phyloP scores from a whole-genome alignment of 2,113 vertebrate species.

The Labrus mixtus region DNA sequence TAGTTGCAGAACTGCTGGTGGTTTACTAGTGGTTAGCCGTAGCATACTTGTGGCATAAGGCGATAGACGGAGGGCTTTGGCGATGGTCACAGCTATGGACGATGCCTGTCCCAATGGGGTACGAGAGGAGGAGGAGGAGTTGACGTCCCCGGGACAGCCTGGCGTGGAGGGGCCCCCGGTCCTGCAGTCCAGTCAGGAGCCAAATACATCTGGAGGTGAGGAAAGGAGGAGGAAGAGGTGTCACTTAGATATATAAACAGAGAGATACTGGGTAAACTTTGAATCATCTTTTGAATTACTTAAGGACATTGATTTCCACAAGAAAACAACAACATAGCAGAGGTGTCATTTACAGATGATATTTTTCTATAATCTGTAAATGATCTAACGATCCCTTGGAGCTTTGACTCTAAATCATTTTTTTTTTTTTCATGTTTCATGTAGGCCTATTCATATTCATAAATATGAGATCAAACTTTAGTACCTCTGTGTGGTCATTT shows the following conservation, averaged over 20 bases:
- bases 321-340: too few relatives aligned
- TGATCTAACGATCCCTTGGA: too few relatives aligned
- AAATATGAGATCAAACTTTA: not conserved
- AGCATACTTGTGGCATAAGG: slow-evolving; percentile 63
- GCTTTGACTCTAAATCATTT: too few relatives aligned
- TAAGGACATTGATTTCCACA: too few relatives aligned
- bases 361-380: too few relatives aligned
- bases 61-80: slow-evolving; percentile 54
- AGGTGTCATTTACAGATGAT: too few relatives aligned
- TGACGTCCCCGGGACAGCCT: slow-evolving; percentile 52
- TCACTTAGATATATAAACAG: not conserved
- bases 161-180: slow-evolving; percentile 43
- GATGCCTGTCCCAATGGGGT: slow-evolving; percentile 75
- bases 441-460: too few relatives aligned
- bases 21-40: slow-evolving; percentile 60
- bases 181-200: slow-evolving; percentile 58
- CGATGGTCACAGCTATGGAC: slow-evolving; percentile 79
- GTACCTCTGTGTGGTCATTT: not conserved
- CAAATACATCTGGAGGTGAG: slow-evolving; percentile 77
- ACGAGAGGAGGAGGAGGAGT: slow-evolving; percentile 59
- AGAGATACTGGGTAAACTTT: slow-evolving; percentile 1
- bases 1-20: slow-evolving; percentile 51
- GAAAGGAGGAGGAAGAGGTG: slow-evolving; percentile 30
- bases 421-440: too few relatives aligned
- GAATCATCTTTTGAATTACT: not conserved